These are phyloP conservation scores for Drosophila albomicans DNA, from an alignment of 1,140 invertebrate genomes.

Conservation along the genomic window DNA sequence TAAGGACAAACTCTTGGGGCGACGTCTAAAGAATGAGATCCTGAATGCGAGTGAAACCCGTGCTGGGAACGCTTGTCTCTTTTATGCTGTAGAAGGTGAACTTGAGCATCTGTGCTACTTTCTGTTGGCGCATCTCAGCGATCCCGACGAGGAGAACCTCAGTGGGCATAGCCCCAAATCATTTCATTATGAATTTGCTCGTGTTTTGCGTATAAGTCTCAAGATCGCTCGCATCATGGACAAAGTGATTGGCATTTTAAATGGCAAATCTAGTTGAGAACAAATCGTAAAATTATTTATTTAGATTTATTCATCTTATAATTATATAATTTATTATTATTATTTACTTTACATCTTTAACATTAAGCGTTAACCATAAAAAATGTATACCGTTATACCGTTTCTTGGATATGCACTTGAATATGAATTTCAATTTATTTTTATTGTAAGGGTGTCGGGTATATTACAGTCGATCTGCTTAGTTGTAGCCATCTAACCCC, in stretches of 20 bases:
- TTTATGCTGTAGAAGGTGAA: conserved; percentile 74
- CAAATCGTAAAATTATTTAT: conserved; percentile 16
- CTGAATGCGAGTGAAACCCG: conserved; percentile 60
- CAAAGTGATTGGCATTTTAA: conserved; percentile 62
- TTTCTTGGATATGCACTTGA: not conserved
- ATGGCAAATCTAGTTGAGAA: conserved; percentile 27
- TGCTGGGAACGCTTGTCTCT: conserved; percentile 69
- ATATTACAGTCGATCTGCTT: not conserved
- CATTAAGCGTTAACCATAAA: not conserved
- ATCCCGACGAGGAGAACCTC: conserved; percentile 72
- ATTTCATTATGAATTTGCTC: conserved; percentile 73
- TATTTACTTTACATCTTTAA: too few species aligned
- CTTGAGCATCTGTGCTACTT: conserved; percentile 78
- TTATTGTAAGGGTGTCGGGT: not conserved
- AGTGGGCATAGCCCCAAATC: conserved; percentile 72
- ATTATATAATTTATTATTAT: not conserved
- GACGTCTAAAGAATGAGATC: conserved; percentile 56
- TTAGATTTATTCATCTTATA: conserved; percentile 7
- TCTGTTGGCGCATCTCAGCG: conserved; percentile 69
- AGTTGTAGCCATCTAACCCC: conserved; percentile 37
- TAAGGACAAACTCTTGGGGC: conserved; percentile 38
- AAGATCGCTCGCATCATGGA: conserved; percentile 75
- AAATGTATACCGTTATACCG: not conserved
- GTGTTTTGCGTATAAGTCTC: conserved; percentile 65
- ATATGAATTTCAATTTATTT: not conserved